Conservation (phyloP, 2,113 vertebrate species). For the Nesoenas mayeri region DNA sequence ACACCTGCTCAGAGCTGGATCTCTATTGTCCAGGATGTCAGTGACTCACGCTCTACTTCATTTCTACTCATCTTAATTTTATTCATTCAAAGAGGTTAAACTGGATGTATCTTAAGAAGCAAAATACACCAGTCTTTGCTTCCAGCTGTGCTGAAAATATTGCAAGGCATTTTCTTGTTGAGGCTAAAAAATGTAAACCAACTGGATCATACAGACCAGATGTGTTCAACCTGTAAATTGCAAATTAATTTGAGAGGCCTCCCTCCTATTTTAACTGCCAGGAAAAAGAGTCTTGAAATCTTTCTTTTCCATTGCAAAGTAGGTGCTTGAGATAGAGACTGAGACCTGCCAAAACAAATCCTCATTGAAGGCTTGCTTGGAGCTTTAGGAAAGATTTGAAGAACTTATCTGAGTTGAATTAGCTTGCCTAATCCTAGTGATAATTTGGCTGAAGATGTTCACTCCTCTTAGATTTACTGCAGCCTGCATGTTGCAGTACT, state of each 20-base stretch:
- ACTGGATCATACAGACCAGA: not conserved
- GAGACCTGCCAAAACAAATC: slow-evolving; percentile 40
- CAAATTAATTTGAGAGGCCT: not conserved
- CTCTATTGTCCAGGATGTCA: not conserved
- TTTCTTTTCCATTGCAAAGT: slow-evolving; percentile 44
- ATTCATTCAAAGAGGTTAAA: not conserved
- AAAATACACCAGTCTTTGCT: not conserved
- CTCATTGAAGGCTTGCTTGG: not conserved
- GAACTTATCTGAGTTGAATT: slow-evolving; percentile 32
- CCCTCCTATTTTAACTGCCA: slow-evolving; percentile 13
- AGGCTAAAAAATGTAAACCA: not conserved
- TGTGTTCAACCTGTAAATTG: slow-evolving; percentile 34
- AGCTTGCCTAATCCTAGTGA: not conserved
- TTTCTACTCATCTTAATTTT: not conserved
- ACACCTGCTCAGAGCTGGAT: not conserved
- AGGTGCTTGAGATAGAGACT: not conserved
- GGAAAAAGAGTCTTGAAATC: slow-evolving; percentile 15
- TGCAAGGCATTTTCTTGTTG: not conserved
- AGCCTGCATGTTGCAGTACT: not conserved
- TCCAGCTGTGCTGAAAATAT: not conserved
- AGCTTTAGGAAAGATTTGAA: not conserved
- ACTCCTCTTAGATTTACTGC: not conserved
- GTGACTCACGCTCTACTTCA: rapidly evolving
- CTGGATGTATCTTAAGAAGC: not conserved
- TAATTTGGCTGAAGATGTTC: slow-evolving; percentile 17